Conservation (phyloP, 2,113 vertebrate species). For the Sinosuthora webbiana region DNA sequence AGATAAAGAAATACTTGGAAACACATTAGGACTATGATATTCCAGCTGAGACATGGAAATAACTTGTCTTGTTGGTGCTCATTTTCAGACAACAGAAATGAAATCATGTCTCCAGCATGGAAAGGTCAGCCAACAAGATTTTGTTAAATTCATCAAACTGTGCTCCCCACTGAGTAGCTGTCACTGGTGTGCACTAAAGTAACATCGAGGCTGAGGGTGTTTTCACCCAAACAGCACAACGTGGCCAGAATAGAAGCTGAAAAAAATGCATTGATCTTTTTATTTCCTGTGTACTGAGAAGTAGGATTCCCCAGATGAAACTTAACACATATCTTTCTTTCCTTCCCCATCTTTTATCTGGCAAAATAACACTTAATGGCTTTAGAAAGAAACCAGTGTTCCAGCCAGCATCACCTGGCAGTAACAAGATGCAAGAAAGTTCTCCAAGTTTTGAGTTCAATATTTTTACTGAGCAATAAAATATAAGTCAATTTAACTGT, state of each 20-base stretch:
- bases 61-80: slow-evolving; percentile 51
- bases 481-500: not conserved
- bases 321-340: not conserved
- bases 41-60: slow-evolving; percentile 52
- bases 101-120: slow-evolving; percentile 55
- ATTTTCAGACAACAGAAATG: slow-evolving; percentile 67
- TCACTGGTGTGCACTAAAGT: not conserved
- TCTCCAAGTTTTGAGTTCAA: not conserved
- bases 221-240: slow-evolving; percentile 33
- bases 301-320: slow-evolving; percentile 18
- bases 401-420: slow-evolving; percentile 41
- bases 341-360: slow-evolving; percentile 8
- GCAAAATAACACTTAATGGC: slow-evolving; percentile 6
- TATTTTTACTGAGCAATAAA: slow-evolving; percentile 18
- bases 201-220: slow-evolving; percentile 1
- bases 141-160: slow-evolving; percentile 62
- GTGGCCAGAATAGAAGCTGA: slow-evolving; percentile 44
- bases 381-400: slow-evolving; percentile 21
- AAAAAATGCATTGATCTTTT: slow-evolving; percentile 28
- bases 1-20: slow-evolving; percentile 48
- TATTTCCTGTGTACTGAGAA: slow-evolving; percentile 9
- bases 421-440: slow-evolving; percentile 5
- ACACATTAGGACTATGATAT: not conserved
- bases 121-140: slow-evolving; percentile 63
- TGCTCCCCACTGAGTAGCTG: slow-evolving; percentile 9